phyloP scores from a whole-genome alignment of 2,797 vertebrate genomes.

The Dicrostonyx torquatus region DNA sequence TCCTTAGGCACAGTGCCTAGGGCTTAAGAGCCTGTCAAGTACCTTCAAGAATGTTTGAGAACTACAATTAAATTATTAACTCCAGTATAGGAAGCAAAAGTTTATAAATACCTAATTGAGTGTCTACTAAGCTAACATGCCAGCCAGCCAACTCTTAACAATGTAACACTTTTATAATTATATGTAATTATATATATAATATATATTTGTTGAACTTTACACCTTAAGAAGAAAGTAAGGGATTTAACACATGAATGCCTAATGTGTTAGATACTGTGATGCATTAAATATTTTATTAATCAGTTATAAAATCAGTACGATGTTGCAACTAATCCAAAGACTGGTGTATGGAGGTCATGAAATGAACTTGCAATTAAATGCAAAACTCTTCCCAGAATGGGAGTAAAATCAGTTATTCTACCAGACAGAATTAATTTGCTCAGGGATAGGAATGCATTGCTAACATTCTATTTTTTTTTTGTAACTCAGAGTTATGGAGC shows the following conservation, averaged over 20 bases:
- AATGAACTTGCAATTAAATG: slow-evolving; percentile 55
- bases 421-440: slow-evolving; percentile 56
- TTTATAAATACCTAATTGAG: slow-evolving; percentile 57
- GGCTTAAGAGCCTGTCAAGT: slow-evolving; percentile 43
- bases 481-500: slow-evolving; percentile 10
- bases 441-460: slow-evolving; percentile 12
- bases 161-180: slow-evolving; percentile 47
- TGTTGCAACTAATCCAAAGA: slow-evolving; percentile 33
- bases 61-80: slow-evolving; percentile 57
- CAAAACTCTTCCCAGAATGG: slow-evolving; percentile 41
- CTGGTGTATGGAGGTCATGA: slow-evolving; percentile 24
- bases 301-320: slow-evolving; percentile 46
- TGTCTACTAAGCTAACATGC: slow-evolving; percentile 26
- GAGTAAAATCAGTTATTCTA: slow-evolving; percentile 5
- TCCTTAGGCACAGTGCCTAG: neutral
- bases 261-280: neutral
- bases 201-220: neutral
- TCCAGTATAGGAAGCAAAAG: slow-evolving; percentile 47
- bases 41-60: slow-evolving; percentile 28
- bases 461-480: slow-evolving; percentile 11
- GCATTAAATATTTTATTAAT: slow-evolving; percentile 51
- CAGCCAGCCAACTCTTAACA: slow-evolving; percentile 47
- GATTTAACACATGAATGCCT: slow-evolving; percentile 44
- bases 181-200: neutral
- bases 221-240: neutral